Evolutionary conservation across 2,888 invertebrate genomes (phyloP).

Genomic region (Chymomyza procnemis): DNA sequence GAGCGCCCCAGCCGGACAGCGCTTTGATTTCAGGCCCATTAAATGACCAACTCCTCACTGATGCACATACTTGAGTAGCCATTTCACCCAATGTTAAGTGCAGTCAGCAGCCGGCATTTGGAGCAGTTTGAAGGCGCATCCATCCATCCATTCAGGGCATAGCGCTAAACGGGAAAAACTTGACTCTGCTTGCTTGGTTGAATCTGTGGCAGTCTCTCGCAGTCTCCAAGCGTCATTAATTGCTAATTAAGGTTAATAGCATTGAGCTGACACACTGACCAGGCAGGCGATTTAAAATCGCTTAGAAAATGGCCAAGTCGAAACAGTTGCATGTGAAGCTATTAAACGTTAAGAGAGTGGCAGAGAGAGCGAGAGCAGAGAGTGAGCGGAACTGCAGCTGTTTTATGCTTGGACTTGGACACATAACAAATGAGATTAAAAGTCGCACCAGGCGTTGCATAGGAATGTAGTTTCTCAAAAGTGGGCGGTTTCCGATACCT

Average conservation of each 20-base stretch:
- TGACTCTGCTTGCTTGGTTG: background rate
- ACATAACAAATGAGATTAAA: conserved; percentile 59
- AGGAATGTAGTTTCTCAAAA: background rate
- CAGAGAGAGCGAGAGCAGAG: background rate
- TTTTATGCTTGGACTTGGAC: background rate
- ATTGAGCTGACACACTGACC: background rate
- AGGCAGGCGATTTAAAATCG: conserved; percentile 13
- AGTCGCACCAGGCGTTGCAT: conserved; percentile 38
- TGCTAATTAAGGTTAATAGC: conserved; percentile 64
- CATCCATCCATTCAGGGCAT: too few species aligned
- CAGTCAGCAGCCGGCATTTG: background rate
- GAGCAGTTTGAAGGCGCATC: too few species aligned
- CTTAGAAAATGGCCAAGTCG: conserved; percentile 27
- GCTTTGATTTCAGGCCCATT: conserved; percentile 18
- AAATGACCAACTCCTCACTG: conserved; percentile 6
- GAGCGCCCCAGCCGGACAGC: background rate
- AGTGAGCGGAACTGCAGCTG: background rate
- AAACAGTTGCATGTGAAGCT: conserved; percentile 44
- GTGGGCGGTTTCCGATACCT: background rate
- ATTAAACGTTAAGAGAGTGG: background rate
- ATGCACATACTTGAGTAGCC: background rate
- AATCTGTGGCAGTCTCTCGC: background rate
- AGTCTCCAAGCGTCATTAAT: conserved; percentile 36
- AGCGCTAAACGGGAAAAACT: background rate
- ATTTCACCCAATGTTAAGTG: background rate